Evolutionary conservation across 2,797 vertebrate genomes (phyloP), one percentile per base, ranked within the genome.

Genomic region (Falco naumanni): DNA sequence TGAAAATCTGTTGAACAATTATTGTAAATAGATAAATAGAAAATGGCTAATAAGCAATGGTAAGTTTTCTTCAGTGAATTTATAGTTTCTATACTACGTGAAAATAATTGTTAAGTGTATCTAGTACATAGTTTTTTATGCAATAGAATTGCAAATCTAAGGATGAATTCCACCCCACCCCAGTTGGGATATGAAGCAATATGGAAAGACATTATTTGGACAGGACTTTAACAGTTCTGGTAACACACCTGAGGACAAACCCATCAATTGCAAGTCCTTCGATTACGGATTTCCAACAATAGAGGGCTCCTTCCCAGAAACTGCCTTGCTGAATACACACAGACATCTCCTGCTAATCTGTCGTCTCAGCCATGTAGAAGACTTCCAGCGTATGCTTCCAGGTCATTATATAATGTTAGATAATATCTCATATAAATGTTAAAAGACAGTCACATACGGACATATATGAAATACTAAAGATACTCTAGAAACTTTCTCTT

Each of bases 381-480:
- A 97, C 97, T 97, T 92, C 95, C 97, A 97, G 96, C 94, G 87
- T 93, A 37, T 90, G 90, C 97, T 78, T 98, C 97, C 71, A 98
- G 98, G 97, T 98, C 96, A 91, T 97, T 98, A 98, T 98, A 98
- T 98, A 98, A 97, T 95, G 80, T 98, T 97, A 97, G 97, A 98
- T 97, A 95, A 97, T 98, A 98, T 98, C 93, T 91, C 97, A 97
- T 98, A 98, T 97, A 97, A 95, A 89, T 75, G 97, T 97, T 98
- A 98, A 98, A 98, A 97, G 97, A 98, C 89, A 93, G 98, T 96
- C 98, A 97, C 93, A 96, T 88, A 97, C 96, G 94, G 97, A 97
- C 93, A 97, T 97, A 95, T 98, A 98, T 98, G 98, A 98, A 99
- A 99, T 98, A 98, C 98, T 98, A 98, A 98, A 98, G 98, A 98